phyloP scores from a whole-genome alignment of 2,113 vertebrate species.

The Nansenia antarctica region DNA sequence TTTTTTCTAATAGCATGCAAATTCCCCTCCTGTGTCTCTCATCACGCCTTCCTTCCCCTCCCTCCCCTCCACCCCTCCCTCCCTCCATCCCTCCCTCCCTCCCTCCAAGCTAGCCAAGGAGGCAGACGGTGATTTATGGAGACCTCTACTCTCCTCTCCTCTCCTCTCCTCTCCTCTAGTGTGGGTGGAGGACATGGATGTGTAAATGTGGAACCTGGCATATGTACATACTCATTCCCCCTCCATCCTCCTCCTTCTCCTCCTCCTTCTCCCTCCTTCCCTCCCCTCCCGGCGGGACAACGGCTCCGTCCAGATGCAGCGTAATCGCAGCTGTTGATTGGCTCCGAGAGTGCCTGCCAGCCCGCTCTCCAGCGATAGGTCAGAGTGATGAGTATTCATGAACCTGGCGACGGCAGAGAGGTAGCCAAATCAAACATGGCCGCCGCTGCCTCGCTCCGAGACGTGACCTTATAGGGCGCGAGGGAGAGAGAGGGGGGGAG shows the following conservation, averaged over 20 bases:
- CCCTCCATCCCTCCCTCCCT: not conserved
- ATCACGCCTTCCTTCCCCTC: not conserved
- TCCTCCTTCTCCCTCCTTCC: not conserved
- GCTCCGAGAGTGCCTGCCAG: too few species aligned
- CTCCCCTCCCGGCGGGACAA: not conserved
- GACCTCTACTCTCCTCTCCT: not conserved
- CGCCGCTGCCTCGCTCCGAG: too few species aligned
- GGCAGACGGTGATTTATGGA: not conserved
- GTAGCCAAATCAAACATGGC: too few species aligned
- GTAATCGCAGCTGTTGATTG: too few species aligned
- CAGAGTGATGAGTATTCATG: too few species aligned
- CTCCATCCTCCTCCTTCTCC: not conserved
- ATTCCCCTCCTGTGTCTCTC: constrained; percentile 24
- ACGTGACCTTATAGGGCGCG: too few species aligned
- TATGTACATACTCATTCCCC: too few species aligned
- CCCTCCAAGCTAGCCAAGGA: not conserved
- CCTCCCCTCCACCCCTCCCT: constrained; percentile 12
- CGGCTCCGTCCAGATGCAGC: too few species aligned
- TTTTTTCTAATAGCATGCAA: constrained; percentile 48
- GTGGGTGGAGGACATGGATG: too few species aligned
- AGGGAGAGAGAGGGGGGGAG: constrained; percentile 4
- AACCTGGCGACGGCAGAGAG: too few species aligned
- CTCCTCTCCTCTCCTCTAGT: constrained; percentile 11
- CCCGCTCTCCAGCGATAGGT: too few species aligned
- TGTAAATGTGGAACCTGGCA: too few species aligned